Evolutionary conservation across 2,888 invertebrate species (phyloP), one percentile per base, ranked within the genome.

Genomic region (Tetheella fluctuosa): DNA sequence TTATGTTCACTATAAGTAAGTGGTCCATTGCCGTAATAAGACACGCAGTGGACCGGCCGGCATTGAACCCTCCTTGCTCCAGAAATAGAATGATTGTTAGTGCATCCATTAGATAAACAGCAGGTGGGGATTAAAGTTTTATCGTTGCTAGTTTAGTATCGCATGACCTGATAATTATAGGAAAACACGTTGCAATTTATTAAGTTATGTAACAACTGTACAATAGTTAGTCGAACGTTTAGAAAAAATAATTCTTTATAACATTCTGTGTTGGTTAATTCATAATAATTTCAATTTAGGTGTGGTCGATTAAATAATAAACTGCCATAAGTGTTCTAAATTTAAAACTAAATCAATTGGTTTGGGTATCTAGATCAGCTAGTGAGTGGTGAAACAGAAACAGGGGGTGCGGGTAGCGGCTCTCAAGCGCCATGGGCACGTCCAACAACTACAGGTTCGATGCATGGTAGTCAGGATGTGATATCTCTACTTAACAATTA

Each of bases 401-500:
- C 88, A 15, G 89, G 88, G 64, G 83, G 78, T 42, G 75, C 90
- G n/a, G 84, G 81, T 17, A 83, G 87, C 64, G 87, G 89, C 42
- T 77, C 90, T 39, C 88, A 89, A 77, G 71, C 87, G 52, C 81
- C 89, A 58, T 91, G 91, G 91, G 86, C 82, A 48, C 80, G 88
- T 12, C 91, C 90, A 64, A 83, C 89, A 60, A 89, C 89, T 56
- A 80, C 92, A 93, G 93, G 93, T 93, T 91, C 86, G 91, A 76
- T 86, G 89, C 86, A 89, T 90, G 88, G 72, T 79, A 77, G 79
- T 68, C 65, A 67, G 69, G 72, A 69, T 12, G 23, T 60, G 59
- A 60, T 59, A 55, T 42, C 34, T 54, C 25, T 28, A 39, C 25
- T 53, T 39, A 17, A 30, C 15, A 37, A 37, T 15, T 2, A 12